Conservation (phyloP, 2,888 invertebrate genomes). For the Oxyscelio sp. region DNA sequence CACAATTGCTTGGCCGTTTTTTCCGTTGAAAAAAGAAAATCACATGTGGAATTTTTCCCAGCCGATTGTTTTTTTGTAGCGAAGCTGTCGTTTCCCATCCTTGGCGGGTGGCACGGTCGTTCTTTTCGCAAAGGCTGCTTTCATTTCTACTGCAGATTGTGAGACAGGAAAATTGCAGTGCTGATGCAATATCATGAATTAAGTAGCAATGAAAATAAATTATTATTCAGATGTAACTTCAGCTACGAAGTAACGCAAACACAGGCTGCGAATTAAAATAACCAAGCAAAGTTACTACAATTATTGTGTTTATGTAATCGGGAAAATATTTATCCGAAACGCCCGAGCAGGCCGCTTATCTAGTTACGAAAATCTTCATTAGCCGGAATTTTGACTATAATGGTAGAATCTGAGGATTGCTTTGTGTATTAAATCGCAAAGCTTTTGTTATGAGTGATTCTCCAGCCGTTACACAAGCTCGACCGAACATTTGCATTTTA, state of each 20-base stretch:
- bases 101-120: no score
- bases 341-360: constrained; percentile 35
- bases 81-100: no score
- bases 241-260: background rate
- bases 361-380: constrained; percentile 54
- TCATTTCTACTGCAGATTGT: no score
- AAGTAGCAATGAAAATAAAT: no score
- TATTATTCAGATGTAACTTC: background rate
- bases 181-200: no score
- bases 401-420: constrained; percentile 51
- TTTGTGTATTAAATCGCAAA: constrained; percentile 52
- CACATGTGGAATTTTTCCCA: no score
- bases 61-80: no score
- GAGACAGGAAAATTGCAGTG: no score
- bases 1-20: no score
- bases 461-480: constrained; percentile 59
- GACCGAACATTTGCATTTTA: constrained; percentile 78
- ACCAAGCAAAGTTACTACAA: constrained; percentile 14
- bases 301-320: constrained; percentile 43
- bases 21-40: no score
- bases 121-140: no score
- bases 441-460: constrained; percentile 62
- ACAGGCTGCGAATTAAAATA: background rate
- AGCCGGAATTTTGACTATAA: constrained; percentile 58
- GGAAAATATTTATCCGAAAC: constrained; percentile 33